A percentile compares a stretch with the other conserved stretches of the same genome.
phyloP scores from a whole-genome alignment of 2,888 invertebrate species.

The Uropetala carovei region DNA sequence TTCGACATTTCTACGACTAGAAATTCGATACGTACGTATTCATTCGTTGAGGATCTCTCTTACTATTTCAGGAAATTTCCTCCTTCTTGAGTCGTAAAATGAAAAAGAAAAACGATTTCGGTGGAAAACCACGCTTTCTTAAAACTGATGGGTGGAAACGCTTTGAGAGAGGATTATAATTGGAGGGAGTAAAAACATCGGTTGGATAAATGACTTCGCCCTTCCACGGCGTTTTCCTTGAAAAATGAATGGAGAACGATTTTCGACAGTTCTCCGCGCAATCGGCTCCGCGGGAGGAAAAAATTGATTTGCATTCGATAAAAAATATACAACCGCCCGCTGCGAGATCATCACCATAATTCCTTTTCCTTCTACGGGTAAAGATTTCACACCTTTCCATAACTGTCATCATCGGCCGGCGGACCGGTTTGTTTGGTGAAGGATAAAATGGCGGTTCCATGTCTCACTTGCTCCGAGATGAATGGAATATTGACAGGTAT shows the following conservation, averaged over 20 bases:
- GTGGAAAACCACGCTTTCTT: neutral
- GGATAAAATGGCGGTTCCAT: neutral
- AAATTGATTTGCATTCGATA: constrained; percentile 53
- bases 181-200: constrained; percentile 22
- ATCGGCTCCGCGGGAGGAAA: constrained; percentile 14
- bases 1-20: neutral
- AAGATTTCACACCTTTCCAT: constrained; percentile 52
- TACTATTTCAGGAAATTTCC: neutral
- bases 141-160: constrained; percentile 4
- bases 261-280: constrained; percentile 19
- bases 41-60: neutral
- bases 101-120: neutral
- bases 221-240: neutral
- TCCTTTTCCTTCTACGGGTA: constrained; percentile 11
- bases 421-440: constrained; percentile 12
- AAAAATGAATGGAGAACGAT: constrained; percentile 47
- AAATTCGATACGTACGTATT: neutral
- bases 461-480: neutral
- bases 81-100: neutral
- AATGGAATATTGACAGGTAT: neutral
- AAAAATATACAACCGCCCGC: constrained; percentile 9
- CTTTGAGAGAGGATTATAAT: constrained; percentile 54
- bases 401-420: constrained; percentile 41
- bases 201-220: neutral
- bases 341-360: constrained; percentile 49